Evolutionary conservation across 2,888 invertebrate species (phyloP).

Genomic region (Caenorhabditis angaria): DNA sequence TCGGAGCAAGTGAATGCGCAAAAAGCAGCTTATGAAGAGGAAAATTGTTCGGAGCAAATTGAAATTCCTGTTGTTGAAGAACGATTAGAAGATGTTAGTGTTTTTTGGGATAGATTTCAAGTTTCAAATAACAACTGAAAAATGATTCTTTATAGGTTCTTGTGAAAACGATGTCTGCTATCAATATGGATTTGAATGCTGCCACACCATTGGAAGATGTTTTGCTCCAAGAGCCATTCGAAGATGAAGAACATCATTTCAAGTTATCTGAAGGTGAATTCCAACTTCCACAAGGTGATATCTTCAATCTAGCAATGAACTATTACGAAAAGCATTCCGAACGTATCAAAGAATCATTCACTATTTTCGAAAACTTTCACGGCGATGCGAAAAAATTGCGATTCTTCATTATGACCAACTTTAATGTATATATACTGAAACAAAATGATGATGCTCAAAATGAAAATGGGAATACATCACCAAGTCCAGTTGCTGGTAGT

Average conservation of each 20-base stretch:
- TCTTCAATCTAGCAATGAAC: slow-evolving; percentile 59
- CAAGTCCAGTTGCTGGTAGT: slow-evolving; percentile 14
- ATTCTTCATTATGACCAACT: slow-evolving; percentile 35
- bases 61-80: slow-evolving; percentile 15
- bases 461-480: neutral
- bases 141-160: slow-evolving; percentile 12
- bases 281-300: slow-evolving; percentile 59
- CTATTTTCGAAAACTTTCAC: slow-evolving; percentile 26
- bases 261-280: slow-evolving; percentile 35
- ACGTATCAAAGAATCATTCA: slow-evolving; percentile 25
- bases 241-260: slow-evolving; percentile 3
- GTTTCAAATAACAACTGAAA: neutral
- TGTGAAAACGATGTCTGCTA: slow-evolving; percentile 39
- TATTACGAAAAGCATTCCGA: slow-evolving; percentile 49
- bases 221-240: slow-evolving; percentile 16
- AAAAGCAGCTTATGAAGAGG: slow-evolving; percentile 11
- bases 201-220: slow-evolving; percentile 25
- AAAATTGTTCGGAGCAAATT: slow-evolving; percentile 8
- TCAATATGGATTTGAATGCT: slow-evolving; percentile 27
- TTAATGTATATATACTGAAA: slow-evolving; percentile 30
- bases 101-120: neutral
- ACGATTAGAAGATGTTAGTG: slow-evolving; percentile 30
- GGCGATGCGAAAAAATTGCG: slow-evolving; percentile 14
- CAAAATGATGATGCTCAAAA: neutral
- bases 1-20: slow-evolving; percentile 12